phyloP scores from a whole-genome alignment of 2,797 vertebrate species.

The Cynopterus sphinx region DNA sequence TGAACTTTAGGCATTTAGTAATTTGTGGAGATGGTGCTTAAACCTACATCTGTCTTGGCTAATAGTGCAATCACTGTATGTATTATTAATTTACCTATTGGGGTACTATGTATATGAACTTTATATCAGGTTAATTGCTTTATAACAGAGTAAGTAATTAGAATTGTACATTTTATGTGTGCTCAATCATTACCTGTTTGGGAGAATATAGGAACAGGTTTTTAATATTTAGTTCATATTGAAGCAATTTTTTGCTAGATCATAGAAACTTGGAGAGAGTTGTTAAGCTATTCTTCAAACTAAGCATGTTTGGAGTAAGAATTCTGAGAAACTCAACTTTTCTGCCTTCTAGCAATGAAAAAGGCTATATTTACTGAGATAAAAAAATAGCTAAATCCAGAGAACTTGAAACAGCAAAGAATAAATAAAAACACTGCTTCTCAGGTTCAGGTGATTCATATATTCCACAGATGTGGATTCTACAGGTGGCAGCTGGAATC shows the following conservation, averaged over 20 bases:
- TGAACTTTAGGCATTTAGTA: not conserved
- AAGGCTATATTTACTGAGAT: not conserved
- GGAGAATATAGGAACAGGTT: not conserved
- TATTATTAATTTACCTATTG: not conserved
- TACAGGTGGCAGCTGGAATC: not conserved
- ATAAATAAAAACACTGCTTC: not conserved
- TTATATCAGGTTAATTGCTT: not conserved
- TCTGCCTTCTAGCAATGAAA: not conserved
- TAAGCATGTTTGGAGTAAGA: not conserved
- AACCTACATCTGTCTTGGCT: not conserved
- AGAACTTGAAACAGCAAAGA: not conserved
- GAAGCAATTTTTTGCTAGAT: not conserved
- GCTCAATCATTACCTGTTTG: not conserved
- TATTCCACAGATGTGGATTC: not conserved
- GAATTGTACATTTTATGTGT: not conserved
- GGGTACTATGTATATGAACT: not conserved
- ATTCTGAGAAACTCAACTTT: not conserved
- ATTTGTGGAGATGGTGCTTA: not conserved
- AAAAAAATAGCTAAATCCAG: not conserved
- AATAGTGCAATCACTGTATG: fast-evolving
- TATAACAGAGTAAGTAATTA: not conserved
- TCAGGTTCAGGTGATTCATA: not conserved
- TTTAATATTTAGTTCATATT: not conserved
- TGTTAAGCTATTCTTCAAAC: not conserved
- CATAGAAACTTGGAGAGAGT: not conserved